Evolutionary conservation across 2,888 invertebrate genomes (phyloP).

Genomic region (Heliconius erato): DNA sequence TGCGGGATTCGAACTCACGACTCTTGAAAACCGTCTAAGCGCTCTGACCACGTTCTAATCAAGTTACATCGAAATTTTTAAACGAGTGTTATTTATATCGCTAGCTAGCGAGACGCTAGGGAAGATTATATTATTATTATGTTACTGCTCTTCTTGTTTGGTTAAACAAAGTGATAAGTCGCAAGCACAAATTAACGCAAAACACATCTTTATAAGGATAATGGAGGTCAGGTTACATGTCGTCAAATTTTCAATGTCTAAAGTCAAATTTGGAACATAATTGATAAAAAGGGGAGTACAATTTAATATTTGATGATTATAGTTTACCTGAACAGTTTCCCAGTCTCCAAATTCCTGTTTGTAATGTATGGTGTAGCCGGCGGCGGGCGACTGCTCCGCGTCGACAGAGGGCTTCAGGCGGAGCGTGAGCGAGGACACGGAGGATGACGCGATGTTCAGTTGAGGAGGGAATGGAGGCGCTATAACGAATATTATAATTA

Average conservation of each 20-base stretch:
- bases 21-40: background rate
- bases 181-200: too few relatives aligned
- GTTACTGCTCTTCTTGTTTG: background rate
- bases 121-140: background rate
- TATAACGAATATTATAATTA: conserved; percentile 50
- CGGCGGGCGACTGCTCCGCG: conserved; percentile 94
- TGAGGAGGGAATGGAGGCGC: conserved; percentile 84
- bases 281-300: background rate
- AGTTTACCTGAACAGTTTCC: conserved; percentile 92
- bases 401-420: conserved; percentile 87
- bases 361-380: conserved; percentile 96
- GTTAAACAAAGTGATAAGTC: background rate
- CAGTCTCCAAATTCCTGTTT: conserved; percentile 98
- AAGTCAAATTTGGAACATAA: too few relatives aligned
- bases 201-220: too few relatives aligned
- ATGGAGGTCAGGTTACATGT: too few relatives aligned
- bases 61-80: too few relatives aligned
- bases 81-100: too few relatives aligned
- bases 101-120: too few relatives aligned
- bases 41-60: background rate
- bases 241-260: too few relatives aligned
- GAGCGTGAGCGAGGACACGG: conserved; percentile 82
- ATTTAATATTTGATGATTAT: background rate
- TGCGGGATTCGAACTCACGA: background rate
- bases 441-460: conserved; percentile 81